phyloP scores from a whole-genome alignment of 2,888 invertebrate species.

The Meiosimyza platycephala region DNA sequence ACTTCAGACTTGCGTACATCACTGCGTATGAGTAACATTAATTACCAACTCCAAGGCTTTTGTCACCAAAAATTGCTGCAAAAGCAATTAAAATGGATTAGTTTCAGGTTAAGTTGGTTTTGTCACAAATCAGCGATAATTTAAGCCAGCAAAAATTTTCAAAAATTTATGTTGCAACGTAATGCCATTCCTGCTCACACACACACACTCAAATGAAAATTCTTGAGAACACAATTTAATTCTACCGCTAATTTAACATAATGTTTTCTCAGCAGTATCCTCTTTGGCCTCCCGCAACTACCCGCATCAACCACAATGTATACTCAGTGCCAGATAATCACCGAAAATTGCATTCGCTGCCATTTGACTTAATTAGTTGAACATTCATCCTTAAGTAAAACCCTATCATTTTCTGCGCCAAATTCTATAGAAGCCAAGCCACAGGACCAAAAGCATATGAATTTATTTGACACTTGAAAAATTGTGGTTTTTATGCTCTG shows the following conservation, averaged over 20 bases:
- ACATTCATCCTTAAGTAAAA: conserved; percentile 20
- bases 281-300: neutral
- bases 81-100: conserved; percentile 64
- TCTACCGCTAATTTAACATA: conserved; percentile 16
- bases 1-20: conserved; percentile 1
- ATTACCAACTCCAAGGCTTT: conserved; percentile 47
- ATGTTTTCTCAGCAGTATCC: neutral
- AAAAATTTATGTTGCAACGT: neutral
- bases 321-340: conserved; percentile 31
- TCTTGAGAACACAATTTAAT: neutral
- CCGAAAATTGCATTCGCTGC: conserved; percentile 39
- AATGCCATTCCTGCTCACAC: neutral
- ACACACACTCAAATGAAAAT: neutral
- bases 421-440: conserved; percentile 19
- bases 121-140: conserved; percentile 27
- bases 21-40: conserved; percentile 54
- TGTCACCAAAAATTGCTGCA: conserved; percentile 51
- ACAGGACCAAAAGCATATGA: conserved; percentile 52
- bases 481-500: conserved; percentile 56
- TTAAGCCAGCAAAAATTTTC: neutral
- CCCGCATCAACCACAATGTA: neutral
- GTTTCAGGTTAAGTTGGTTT: conserved; percentile 37
- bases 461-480: conserved; percentile 65
- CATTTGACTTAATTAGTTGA: conserved; percentile 64
- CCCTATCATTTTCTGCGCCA: conserved; percentile 23